Conservation (phyloP, 2,797 vertebrate species). For the Gymnodraco acuticeps region DNA sequence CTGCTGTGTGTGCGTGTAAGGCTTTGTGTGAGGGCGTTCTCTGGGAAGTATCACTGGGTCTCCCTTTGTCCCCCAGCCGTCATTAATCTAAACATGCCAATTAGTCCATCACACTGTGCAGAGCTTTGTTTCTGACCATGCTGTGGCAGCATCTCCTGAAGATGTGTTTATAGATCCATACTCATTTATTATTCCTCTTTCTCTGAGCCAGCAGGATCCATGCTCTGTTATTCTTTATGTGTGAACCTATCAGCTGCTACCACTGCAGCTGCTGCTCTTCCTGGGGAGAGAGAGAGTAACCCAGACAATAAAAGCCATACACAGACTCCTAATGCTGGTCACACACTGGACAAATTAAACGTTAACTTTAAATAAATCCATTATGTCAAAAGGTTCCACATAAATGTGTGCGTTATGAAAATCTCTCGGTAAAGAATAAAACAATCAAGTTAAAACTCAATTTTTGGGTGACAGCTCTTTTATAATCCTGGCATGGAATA, state of each 20-base stretch:
- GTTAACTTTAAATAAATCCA: no score
- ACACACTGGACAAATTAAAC: no score
- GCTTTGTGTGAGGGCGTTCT: neutral
- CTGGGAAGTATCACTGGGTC: conserved; percentile 7
- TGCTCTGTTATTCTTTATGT: conserved; percentile 14
- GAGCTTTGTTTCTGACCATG: conserved; percentile 20
- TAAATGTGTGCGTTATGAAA: no score
- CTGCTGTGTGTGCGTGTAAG: neutral
- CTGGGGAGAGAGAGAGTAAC: neutral
- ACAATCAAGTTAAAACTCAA: no score
- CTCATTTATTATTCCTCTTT: conserved; percentile 13
- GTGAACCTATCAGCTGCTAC: conserved; percentile 2
- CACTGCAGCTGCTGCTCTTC: conserved; percentile 10
- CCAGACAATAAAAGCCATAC: neutral
- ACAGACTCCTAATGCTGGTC: no score
- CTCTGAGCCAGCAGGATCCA: conserved; percentile 27
- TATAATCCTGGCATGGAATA: no score
- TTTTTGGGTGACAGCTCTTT: no score
- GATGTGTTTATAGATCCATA: conserved; percentile 13
- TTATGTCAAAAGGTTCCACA: no score
- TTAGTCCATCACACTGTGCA: conserved; percentile 31
- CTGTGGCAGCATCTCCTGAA: conserved; percentile 1
- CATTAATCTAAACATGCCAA: conserved; percentile 13
- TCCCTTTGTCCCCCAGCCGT: neutral
- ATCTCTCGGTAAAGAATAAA: no score